phyloP scores from a whole-genome alignment of 2,888 invertebrate genomes.

The Monopis laevigella region DNA sequence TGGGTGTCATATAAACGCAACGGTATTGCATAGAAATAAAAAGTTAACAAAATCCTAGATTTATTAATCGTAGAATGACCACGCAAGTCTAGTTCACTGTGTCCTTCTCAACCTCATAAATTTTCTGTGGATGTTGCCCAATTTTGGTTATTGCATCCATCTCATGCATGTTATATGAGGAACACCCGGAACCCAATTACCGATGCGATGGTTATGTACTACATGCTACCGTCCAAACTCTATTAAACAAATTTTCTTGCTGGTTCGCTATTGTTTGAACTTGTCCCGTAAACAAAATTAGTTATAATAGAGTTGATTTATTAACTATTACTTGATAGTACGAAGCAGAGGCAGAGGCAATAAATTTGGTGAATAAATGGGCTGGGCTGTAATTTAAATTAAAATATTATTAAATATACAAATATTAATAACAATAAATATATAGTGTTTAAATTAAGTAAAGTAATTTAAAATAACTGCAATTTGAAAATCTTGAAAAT shows the following conservation, averaged over 20 bases:
- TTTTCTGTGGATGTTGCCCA: slow-evolving; percentile 16
- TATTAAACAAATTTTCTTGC: slow-evolving; percentile 14
- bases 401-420: no score
- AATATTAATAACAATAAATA: no score
- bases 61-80: no score
- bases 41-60: no score
- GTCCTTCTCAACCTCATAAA: slow-evolving; percentile 3
- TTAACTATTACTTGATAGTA: neutral
- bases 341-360: no score
- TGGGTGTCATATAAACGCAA: no score
- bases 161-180: slow-evolving; percentile 35
- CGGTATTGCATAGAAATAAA: no score
- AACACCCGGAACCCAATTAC: slow-evolving; percentile 27
- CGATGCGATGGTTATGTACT: slow-evolving; percentile 13
- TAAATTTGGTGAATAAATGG: no score
- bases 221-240: slow-evolving; percentile 12
- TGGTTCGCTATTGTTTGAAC: slow-evolving; percentile 16
- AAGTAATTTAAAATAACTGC: no score
- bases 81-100: slow-evolving; percentile 15
- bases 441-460: no score
- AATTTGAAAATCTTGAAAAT: no score
- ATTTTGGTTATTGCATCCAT: slow-evolving; percentile 30
- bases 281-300: slow-evolving; percentile 12
- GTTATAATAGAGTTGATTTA: slow-evolving; percentile 15
- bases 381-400: no score